A percentile compares a stretch with the other conserved stretches of the same genome.
phyloP scores from a whole-genome alignment of 2,888 invertebrate species.

The Anticlea derivata region DNA sequence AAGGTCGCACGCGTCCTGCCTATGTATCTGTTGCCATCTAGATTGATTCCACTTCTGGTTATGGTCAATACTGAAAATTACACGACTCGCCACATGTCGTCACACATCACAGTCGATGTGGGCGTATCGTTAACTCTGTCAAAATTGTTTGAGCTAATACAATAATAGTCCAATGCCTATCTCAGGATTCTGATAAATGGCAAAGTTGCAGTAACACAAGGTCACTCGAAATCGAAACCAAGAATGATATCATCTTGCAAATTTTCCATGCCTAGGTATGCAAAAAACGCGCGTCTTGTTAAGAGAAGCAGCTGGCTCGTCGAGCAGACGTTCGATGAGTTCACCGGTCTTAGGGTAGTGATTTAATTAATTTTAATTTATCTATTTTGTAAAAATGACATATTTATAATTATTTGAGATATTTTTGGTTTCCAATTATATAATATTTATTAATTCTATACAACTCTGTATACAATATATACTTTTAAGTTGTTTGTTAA shows the following conservation, averaged over 20 bases:
- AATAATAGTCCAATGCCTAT: not conserved
- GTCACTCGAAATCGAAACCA: slow-evolving; percentile 3
- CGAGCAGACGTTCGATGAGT: too few species aligned
- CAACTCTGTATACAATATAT: too few species aligned
- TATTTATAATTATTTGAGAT: too few species aligned
- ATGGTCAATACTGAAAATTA: slow-evolving; percentile 36
- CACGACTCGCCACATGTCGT: slow-evolving; percentile 32
- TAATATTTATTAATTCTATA: too few species aligned
- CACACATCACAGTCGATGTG: slow-evolving; percentile 21
- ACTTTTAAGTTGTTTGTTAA: too few species aligned
- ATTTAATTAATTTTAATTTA: too few species aligned
- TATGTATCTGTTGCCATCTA: slow-evolving; percentile 29
- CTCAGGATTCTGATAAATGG: slow-evolving; percentile 15
- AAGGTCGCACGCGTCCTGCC: slow-evolving; percentile 37
- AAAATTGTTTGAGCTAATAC: slow-evolving; percentile 20
- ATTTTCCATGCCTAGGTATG: slow-evolving; percentile 1
- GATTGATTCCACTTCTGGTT: slow-evolving; percentile 20
- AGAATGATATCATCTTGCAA: slow-evolving; percentile 12
- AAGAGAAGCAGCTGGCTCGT: too few species aligned
- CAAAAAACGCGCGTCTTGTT: not conserved
- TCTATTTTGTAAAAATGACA: too few species aligned
- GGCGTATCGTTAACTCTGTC: slow-evolving; percentile 22
- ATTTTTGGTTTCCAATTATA: too few species aligned
- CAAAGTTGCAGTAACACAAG: slow-evolving; percentile 20
- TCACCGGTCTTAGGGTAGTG: too few species aligned